A percentile compares a stretch with the other conserved stretches of the same genome.
These are phyloP conservation scores for Nasonia giraulti DNA, from an alignment of 1,140 invertebrate genomes.

Conservation along the genomic window DNA sequence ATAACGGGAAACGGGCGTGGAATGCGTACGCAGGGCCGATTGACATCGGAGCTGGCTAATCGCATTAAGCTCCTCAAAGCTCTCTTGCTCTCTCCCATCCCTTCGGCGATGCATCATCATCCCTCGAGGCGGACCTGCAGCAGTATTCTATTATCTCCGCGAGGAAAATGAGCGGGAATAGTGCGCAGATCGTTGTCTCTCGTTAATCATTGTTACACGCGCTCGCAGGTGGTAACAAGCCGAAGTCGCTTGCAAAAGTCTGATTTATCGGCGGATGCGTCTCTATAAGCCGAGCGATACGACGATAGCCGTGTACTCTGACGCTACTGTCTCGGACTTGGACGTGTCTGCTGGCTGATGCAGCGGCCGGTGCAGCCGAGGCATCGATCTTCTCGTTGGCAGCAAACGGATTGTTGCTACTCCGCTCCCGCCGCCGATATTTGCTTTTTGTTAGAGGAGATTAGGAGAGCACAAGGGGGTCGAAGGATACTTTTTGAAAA, in stretches of 20 bases:
- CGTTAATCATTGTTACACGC: conserved; percentile 53
- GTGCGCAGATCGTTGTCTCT: conserved; percentile 36
- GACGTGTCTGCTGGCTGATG: conserved; percentile 24
- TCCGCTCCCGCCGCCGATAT: background rate
- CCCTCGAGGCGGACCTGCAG: conserved; percentile 22
- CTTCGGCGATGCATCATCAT: conserved; percentile 47
- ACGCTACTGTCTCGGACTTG: background rate
- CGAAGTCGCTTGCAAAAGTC: background rate
- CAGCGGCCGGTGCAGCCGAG: background rate
- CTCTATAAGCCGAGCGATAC: background rate
- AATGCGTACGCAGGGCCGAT: background rate
- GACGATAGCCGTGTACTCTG: no score
- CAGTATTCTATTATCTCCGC: conserved; percentile 46
- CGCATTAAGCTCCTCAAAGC: conserved; percentile 15
- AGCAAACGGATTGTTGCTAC: background rate
- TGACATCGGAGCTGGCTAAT: conserved; percentile 26
- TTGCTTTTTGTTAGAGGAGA: background rate
- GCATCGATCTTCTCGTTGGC: conserved; percentile 29
- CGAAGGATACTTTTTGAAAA: background rate
- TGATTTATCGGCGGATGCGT: conserved; percentile 29
- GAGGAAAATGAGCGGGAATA: background rate
- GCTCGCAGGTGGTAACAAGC: conserved; percentile 1
- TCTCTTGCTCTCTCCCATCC: background rate
- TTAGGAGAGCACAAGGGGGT: background rate
- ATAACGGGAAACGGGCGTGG: background rate